These are phyloP conservation scores for Archilochus colubris DNA, from an alignment of 2,113 vertebrate genomes.

Conservation along the genomic window DNA sequence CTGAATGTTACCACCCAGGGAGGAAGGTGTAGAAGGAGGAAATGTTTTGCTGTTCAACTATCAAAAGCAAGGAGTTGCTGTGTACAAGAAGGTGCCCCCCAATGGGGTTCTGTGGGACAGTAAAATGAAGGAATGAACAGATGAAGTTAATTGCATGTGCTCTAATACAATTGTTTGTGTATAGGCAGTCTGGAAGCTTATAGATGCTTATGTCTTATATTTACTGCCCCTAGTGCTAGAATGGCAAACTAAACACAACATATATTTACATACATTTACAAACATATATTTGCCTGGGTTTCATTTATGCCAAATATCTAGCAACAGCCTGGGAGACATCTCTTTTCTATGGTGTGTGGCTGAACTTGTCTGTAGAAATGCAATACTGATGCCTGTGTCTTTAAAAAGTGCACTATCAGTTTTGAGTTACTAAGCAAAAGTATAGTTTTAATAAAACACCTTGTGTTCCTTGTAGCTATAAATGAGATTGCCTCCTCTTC, in stretches of 20 bases:
- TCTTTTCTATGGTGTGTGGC: neutral
- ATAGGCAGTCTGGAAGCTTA: neutral
- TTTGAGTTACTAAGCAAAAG: neutral
- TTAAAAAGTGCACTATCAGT: neutral
- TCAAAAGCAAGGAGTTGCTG: neutral
- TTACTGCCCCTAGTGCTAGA: neutral
- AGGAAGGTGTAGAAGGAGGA: neutral
- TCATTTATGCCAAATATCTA: neutral
- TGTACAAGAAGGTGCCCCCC: neutral
- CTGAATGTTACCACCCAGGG: neutral
- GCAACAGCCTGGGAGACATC: neutral
- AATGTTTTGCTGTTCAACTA: neutral
- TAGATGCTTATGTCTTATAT: neutral
- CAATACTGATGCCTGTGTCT: neutral
- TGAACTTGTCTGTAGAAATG: neutral
- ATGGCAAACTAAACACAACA: neutral
- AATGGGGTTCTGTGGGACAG: neutral
- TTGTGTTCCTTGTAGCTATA: neutral
- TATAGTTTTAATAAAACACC: neutral
- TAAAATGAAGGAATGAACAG: neutral
- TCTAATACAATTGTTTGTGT: neutral
- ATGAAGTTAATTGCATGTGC: neutral
- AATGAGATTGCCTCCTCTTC: neutral
- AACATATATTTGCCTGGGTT: neutral
- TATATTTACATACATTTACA: neutral